These are phyloP conservation scores for Scrobipalpa costella DNA, from an alignment of 2,888 invertebrate genomes.

Conservation along the genomic window DNA sequence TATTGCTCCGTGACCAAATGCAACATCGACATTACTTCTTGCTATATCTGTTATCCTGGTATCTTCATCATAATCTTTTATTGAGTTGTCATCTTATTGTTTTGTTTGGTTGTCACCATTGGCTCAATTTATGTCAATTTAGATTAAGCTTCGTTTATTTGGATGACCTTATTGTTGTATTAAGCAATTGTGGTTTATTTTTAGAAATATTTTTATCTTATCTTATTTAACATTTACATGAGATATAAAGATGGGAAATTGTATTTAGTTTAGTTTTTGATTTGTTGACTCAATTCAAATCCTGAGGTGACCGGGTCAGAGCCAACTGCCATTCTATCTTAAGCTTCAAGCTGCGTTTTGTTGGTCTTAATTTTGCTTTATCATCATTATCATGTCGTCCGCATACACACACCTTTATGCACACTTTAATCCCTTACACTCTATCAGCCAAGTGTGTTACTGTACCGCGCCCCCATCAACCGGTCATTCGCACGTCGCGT, in stretches of 20 bases:
- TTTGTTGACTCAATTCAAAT: too few relatives aligned
- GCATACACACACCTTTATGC: background rate
- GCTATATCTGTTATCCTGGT: background rate
- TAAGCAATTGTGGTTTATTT: background rate
- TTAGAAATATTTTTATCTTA: background rate
- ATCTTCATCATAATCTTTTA: slow-evolving; percentile 11
- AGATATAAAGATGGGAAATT: too few relatives aligned
- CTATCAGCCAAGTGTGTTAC: slow-evolving; percentile 19
- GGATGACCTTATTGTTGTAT: background rate
- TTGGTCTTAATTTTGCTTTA: background rate
- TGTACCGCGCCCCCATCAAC: background rate
- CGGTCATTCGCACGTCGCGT: slow-evolving; percentile 22
- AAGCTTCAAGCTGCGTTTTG: background rate
- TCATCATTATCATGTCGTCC: background rate
- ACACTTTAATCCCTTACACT: background rate
- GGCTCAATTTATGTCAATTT: background rate
- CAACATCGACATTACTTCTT: slow-evolving; percentile 7
- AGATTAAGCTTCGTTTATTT: background rate
- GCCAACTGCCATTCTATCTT: too few relatives aligned
- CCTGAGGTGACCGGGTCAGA: too few relatives aligned
- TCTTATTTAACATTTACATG: too few relatives aligned
- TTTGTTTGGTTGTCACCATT: background rate
- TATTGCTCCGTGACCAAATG: slow-evolving; percentile 16
- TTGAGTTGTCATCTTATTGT: background rate
- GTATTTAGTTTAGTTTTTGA: too few relatives aligned